Percentiles rank a stretch among this genome's conserved stretches.
phyloP scores from a whole-genome alignment of 2,113 vertebrate species.

The Bothrops jararaca region DNA sequence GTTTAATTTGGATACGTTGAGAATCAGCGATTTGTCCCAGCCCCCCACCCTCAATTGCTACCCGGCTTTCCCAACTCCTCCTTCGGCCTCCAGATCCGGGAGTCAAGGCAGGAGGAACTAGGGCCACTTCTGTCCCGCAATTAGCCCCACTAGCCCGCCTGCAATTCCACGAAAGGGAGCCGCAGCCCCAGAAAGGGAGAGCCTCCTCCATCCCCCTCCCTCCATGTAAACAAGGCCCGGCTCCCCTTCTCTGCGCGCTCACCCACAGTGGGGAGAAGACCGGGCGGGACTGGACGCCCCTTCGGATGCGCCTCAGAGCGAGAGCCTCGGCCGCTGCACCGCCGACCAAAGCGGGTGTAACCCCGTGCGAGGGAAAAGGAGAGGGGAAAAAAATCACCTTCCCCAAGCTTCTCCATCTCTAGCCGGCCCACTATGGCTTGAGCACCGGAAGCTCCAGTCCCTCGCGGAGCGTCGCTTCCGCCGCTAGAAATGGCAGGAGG shows the following conservation, averaged over 20 bases:
- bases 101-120: not conserved
- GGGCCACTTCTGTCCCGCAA: not conserved
- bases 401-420: constrained; percentile 38
- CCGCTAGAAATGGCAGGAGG: not conserved
- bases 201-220: not conserved
- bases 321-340: not conserved
- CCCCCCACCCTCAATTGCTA: not conserved
- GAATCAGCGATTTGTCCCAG: not conserved
- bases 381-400: not conserved
- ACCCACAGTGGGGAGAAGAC: constrained; percentile 44
- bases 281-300: not conserved
- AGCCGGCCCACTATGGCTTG: constrained; percentile 47
- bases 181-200: not conserved
- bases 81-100: not conserved
- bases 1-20: not conserved
- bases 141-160: too few species aligned
- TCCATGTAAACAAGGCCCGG: constrained; percentile 59
- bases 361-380: not conserved
- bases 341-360: not conserved
- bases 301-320: not conserved
- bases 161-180: too few species aligned
- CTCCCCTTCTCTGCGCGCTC: constrained; percentile 26
- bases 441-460: constrained; percentile 50
- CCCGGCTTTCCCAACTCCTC: not conserved
- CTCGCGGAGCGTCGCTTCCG: constrained; percentile 47